Conservation (phyloP, 2,113 vertebrate species). For the Tupaia chinensis region DNA sequence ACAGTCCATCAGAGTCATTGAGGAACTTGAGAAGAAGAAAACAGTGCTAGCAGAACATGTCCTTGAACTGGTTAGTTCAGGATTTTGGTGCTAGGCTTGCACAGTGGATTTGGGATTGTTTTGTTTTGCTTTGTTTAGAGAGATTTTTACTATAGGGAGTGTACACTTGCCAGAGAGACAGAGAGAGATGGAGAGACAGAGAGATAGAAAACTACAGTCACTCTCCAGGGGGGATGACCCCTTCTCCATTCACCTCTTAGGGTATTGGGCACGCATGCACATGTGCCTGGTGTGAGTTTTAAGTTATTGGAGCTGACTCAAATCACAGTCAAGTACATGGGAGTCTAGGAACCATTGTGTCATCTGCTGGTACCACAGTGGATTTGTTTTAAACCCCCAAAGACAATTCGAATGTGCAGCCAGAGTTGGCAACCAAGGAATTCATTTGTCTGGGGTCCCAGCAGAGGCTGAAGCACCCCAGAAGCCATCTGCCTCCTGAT, state of each 20-base stretch:
- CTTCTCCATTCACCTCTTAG: no score
- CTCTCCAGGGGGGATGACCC: no score
- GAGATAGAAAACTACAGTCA: no score
- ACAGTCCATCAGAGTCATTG: accelerated
- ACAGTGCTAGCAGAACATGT: accelerated
- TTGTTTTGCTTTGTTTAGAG: no score
- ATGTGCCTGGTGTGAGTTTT: no score
- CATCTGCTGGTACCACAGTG: not conserved
- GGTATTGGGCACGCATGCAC: no score
- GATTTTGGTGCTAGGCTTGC: not conserved
- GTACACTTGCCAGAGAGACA: no score
- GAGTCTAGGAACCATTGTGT: no score
- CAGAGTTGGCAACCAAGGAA: not conserved
- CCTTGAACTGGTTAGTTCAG: not conserved
- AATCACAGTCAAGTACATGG: no score
- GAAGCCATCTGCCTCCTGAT: not conserved
- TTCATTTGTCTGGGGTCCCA: not conserved
- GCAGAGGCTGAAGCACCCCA: not conserved
- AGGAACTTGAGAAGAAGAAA: not conserved
- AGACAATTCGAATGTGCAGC: not conserved
- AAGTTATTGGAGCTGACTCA: no score
- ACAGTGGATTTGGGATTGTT: not conserved
- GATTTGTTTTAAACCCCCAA: not conserved
- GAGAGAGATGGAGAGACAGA: no score
- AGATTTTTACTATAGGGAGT: no score